Percentiles rank a stretch among this genome's conserved stretches.
These are phyloP conservation scores for Oreochromis tanganicae DNA, from an alignment of 2,113 vertebrate species.

Conservation along the genomic window DNA sequence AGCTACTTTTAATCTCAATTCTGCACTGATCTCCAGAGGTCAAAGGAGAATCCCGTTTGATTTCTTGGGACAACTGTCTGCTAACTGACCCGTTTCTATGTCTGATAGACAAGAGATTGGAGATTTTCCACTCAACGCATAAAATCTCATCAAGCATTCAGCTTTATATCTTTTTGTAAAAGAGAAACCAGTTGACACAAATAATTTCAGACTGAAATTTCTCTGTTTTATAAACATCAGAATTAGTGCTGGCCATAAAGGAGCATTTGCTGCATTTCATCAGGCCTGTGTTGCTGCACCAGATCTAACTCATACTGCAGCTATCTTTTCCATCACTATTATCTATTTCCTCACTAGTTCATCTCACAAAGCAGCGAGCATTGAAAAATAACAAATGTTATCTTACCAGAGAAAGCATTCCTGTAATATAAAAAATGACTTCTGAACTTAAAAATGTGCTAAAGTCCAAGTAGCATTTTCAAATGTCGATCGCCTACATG, in stretches of 20 bases:
- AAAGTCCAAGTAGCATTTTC: conserved; percentile 51
- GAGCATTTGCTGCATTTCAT: neutral
- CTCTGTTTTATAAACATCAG: neutral
- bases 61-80: neutral
- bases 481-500: conserved; percentile 54
- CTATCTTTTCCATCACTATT: neutral
- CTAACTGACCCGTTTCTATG: neutral
- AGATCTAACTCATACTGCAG: neutral
- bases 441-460: neutral
- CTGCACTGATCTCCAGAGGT: conserved; percentile 18
- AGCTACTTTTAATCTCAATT: conserved; percentile 13
- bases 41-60: neutral
- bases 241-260: neutral
- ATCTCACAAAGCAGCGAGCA: neutral
- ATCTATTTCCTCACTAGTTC: neutral
- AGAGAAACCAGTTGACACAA: neutral
- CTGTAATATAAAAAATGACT: neutral
- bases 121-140: neutral
- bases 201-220: neutral
- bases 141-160: neutral
- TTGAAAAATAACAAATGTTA: neutral
- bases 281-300: neutral
- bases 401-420: conserved; percentile 72
- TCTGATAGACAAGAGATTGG: neutral
- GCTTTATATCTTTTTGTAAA: neutral